These are phyloP conservation scores for Sminthurides aquaticus DNA, from an alignment of 2,888 invertebrate genomes.

Conservation along the genomic window DNA sequence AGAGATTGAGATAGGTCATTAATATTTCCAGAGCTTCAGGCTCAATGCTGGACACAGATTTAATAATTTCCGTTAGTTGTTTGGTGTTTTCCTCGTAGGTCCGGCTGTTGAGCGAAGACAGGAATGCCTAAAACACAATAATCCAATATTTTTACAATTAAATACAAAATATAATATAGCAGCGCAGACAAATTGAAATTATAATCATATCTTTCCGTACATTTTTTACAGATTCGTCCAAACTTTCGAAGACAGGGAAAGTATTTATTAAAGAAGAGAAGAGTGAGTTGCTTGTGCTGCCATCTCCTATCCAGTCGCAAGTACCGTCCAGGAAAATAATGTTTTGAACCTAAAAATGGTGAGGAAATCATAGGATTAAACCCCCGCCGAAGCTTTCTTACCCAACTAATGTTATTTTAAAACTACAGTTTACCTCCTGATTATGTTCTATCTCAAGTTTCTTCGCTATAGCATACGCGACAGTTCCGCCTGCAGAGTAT, in stretches of 20 bases:
- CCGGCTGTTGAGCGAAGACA: neutral
- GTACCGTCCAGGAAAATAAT: neutral
- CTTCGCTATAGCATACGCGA: conserved; percentile 88
- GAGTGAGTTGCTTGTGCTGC: neutral
- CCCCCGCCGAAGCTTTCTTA: too few relatives aligned
- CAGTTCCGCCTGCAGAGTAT: conserved; percentile 89
- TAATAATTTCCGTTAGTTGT: neutral
- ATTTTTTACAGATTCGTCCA: neutral
- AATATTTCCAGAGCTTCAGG: neutral
- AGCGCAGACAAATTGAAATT: too few relatives aligned
- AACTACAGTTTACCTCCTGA: neutral
- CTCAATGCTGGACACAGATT: neutral
- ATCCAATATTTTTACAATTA: too few relatives aligned
- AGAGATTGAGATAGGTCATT: neutral
- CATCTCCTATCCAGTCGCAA: neutral
- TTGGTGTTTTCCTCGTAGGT: neutral
- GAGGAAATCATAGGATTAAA: neutral
- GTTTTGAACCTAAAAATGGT: conserved; percentile 4
- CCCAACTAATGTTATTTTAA: neutral
- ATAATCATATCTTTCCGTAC: neutral
- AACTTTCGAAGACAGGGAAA: neutral
- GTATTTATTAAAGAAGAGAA: neutral
- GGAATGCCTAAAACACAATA: neutral
- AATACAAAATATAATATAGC: too few relatives aligned
- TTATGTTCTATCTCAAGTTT: conserved; percentile 60